Evolutionary conservation across 2,113 vertebrate species (phyloP).

Genomic region (Bettongia penicillata): DNA sequence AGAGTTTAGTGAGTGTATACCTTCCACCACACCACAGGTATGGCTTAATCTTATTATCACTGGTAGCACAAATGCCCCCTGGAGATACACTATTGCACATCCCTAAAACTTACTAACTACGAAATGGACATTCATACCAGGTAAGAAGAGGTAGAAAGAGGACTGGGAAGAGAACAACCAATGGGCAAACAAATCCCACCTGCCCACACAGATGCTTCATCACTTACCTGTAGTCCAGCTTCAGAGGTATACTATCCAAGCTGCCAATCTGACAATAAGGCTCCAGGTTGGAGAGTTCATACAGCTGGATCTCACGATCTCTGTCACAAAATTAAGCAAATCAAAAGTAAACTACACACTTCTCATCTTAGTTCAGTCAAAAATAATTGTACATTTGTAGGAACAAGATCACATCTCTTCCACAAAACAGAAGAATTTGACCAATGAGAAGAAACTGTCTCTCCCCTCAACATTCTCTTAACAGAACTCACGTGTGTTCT

Average conservation of each 20-base stretch:
- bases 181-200: not conserved
- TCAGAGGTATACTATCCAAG: conserved; percentile 85
- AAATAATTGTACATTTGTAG: not conserved
- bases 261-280: conserved; percentile 86
- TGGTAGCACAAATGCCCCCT: not conserved
- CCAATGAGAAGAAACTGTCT: not conserved
- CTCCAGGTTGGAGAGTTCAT: conserved; percentile 86
- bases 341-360: not conserved
- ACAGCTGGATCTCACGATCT: conserved; percentile 86
- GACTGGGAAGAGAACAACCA: not conserved
- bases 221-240: conserved; percentile 85
- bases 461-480: not conserved
- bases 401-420: not conserved
- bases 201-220: not conserved
- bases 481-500: not conserved
- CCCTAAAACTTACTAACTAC: not conserved
- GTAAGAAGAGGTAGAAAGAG: not conserved
- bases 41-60: not conserved
- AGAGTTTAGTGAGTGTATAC: not conserved
- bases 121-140: not conserved
- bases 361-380: not conserved
- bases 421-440: not conserved
- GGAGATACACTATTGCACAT: not conserved
- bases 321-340: conserved; percentile 75
- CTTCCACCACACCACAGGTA: not conserved